Evolutionary conservation across 2,888 invertebrate genomes (phyloP).

Genomic region (Sericinus montela): DNA sequence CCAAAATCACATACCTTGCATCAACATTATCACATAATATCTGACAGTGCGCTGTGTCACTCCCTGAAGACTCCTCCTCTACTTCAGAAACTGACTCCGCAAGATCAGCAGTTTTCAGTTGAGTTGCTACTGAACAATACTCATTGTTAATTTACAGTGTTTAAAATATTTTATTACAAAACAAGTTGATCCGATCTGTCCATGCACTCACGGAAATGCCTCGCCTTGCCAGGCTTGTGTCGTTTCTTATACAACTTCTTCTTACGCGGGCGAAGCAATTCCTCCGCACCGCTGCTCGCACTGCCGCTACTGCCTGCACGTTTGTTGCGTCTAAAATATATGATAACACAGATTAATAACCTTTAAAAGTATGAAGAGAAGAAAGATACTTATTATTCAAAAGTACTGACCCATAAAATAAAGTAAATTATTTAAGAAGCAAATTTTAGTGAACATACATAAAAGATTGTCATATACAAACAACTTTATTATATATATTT

Average conservation of each 20-base stretch:
- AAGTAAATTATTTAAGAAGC: no score
- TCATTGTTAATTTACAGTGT: conserved; percentile 16
- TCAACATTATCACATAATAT: conserved; percentile 70
- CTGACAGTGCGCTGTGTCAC: conserved; percentile 74
- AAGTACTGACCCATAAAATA: no score
- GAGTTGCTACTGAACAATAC: conserved; percentile 48
- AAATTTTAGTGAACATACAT: no score
- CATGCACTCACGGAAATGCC: conserved; percentile 70
- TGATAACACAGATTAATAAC: no score
- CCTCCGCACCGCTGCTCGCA: conserved; percentile 71
- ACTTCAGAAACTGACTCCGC: conserved; percentile 82
- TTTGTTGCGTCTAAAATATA: conserved; percentile 51
- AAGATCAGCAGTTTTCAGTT: conserved; percentile 63
- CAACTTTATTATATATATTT: no score
- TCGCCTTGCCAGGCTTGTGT: conserved; percentile 73
- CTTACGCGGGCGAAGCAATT: conserved; percentile 72
- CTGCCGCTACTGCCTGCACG: conserved; percentile 74
- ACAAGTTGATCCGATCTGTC: no score
- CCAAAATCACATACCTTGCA: conserved; percentile 50
- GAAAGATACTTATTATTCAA: no score
- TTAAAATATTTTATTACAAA: no score
- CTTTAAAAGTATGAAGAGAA: no score
- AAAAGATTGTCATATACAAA: no score
- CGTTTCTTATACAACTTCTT: conserved; percentile 83
- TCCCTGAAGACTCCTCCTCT: conserved; percentile 80